Percentiles rank a stretch among this genome's conserved stretches.
Evolutionary conservation across 2,888 invertebrate genomes (phyloP).

Genomic region (Trissolcus japonicus): DNA sequence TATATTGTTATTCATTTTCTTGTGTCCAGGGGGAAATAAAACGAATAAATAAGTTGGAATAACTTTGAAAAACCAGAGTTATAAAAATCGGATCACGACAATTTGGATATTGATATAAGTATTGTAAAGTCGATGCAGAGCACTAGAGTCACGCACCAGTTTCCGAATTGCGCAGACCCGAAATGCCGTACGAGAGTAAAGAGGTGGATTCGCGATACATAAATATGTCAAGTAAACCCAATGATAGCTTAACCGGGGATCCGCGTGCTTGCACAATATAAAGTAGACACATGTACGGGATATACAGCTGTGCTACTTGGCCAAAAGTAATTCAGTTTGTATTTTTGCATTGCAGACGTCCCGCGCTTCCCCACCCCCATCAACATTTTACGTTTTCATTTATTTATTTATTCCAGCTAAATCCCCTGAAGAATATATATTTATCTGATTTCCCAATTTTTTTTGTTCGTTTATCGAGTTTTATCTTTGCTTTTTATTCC

Average conservation of each 20-base stretch:
- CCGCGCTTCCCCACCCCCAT: neutral
- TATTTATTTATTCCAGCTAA: no score
- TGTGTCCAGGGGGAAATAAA: neutral
- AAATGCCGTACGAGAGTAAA: slow-evolving; percentile 25
- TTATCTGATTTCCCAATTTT: no score
- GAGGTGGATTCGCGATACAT: slow-evolving; percentile 22
- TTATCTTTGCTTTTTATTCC: no score
- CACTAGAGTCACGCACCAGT: slow-evolving; percentile 1
- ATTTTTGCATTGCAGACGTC: slow-evolving; percentile 10
- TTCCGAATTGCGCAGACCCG: slow-evolving; percentile 17
- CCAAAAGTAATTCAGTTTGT: slow-evolving; percentile 15
- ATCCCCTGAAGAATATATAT: no score
- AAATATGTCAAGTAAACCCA: slow-evolving; percentile 9
- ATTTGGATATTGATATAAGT: no score
- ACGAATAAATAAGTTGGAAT: neutral
- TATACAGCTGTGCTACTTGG: neutral
- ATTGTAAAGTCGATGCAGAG: neutral
- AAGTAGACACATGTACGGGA: slow-evolving; percentile 9
- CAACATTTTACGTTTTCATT: slow-evolving; percentile 19
- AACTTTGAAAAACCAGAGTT: neutral
- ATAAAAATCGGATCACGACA: neutral
- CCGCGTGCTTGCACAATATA: slow-evolving; percentile 8
- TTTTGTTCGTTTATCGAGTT: no score
- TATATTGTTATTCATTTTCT: neutral
- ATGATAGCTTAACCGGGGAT: slow-evolving; percentile 15